Conservation (phyloP, 1,140 invertebrate genomes). For the Drosophila pseudoobscura region DNA sequence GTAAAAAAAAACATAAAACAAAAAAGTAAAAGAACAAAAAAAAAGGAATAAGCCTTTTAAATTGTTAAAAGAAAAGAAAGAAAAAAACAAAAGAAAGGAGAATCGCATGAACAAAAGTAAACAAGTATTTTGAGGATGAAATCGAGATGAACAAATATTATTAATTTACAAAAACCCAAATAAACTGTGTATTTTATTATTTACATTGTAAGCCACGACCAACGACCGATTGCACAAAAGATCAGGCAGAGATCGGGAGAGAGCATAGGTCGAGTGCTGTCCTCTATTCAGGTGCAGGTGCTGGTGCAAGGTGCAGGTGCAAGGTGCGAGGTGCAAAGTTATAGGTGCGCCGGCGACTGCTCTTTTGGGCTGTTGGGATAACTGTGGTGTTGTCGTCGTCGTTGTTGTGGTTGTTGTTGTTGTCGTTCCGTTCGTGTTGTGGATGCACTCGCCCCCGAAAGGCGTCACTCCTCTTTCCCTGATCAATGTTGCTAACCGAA, state of each 20-base stretch:
- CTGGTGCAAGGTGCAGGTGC: slow-evolving; percentile 26
- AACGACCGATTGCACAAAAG: no score
- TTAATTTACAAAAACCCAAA: slow-evolving; percentile 78
- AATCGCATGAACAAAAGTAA: slow-evolving; percentile 62
- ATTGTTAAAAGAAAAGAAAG: slow-evolving; percentile 66
- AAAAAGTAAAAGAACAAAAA: slow-evolving; percentile 27
- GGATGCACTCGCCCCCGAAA: not conserved
- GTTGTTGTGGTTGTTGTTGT: slow-evolving; percentile 41
- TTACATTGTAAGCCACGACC: slow-evolving; percentile 41
- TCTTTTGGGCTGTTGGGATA: slow-evolving; percentile 28
- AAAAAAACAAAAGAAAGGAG: slow-evolving; percentile 36
- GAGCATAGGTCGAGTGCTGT: slow-evolving; percentile 3
- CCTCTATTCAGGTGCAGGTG: slow-evolving; percentile 23
- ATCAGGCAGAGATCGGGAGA: slow-evolving; percentile 7
- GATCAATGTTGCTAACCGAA: slow-evolving; percentile 66
- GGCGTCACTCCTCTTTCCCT: slow-evolving; percentile 15
- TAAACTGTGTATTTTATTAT: slow-evolving; percentile 80
- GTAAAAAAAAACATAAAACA: slow-evolving; percentile 55
- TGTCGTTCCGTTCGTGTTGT: slow-evolving; percentile 21
- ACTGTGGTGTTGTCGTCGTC: slow-evolving; percentile 41
- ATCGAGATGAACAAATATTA: slow-evolving; percentile 80
- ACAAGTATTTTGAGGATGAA: slow-evolving; percentile 80
- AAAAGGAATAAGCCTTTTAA: slow-evolving; percentile 66
- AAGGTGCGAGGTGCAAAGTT: slow-evolving; percentile 17
- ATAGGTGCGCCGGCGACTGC: slow-evolving; percentile 32